Base-by-base conservation (phyloP, 2,113 vertebrate genomes). In the Salminus brasiliensis region DNA sequence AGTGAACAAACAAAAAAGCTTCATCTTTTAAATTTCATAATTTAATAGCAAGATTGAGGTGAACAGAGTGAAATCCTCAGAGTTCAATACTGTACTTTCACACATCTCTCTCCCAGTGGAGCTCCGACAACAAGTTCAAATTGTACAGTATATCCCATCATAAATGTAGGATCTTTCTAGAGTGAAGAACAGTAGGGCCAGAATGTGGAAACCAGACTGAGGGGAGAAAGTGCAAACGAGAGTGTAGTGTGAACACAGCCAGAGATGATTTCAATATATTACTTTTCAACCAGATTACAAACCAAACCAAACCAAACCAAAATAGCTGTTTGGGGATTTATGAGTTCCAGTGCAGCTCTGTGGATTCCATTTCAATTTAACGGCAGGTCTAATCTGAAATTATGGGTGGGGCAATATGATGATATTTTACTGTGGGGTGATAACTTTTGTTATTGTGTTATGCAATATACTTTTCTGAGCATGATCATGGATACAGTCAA, bases 31-130 rank as follows among this genome's bases (percentile, higher is more conserved):
- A 65, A 66, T 23, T 73, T 72, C 45, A 72, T 79, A 73, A 79
- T 73, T 79, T 79, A 73, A 79, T 79, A 55, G 41, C 30, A 18
- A 77, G 29, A 23, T 53, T 55, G 45, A 55, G 23, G 60, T n/a
- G 12, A 59, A 63, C 39, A 79, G 34, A 57, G 32, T 30, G 45
- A 72, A 52, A 65, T 72, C 60, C 47, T 53, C 55, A 63, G 39
- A 63, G 32, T 32, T 47, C 9, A 66, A 63, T 72, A 55, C 59
- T 65, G 34, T 41, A 72, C 43, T 65, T 53, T 62, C 74, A 55
- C 39, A 68, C 36, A 2, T 25, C 39, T 59, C 39, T 59, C 34
- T 16, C 16, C 32, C 45, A 76, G 18, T 18, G 21, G 18, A 45
- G 21, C 25, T 63, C 8, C n/a, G 41, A 10, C 12, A 1, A 41